These are phyloP conservation scores for Myopa testacea DNA, from an alignment of 2,888 invertebrate genomes.

Conservation along the genomic window DNA sequence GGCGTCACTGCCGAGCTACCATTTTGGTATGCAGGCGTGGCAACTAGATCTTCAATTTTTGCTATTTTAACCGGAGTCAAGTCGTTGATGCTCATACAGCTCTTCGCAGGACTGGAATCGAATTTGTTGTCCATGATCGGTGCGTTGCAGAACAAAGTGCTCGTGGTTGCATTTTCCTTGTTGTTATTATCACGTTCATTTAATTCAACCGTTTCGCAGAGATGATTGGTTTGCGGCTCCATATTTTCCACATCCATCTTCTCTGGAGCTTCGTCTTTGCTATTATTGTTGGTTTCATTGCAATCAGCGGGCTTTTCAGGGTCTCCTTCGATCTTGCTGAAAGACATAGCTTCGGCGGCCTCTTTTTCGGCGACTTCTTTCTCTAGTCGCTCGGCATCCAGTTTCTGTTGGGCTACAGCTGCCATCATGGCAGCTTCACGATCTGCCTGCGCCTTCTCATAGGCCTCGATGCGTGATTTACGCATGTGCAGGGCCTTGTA, in stretches of 20 bases:
- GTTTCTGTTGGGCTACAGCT: constrained; percentile 61
- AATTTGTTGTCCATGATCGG: constrained; percentile 20
- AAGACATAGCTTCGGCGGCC: constrained; percentile 41
- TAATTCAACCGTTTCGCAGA: constrained; percentile 45
- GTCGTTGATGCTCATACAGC: constrained; percentile 46
- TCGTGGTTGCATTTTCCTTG: constrained; percentile 24
- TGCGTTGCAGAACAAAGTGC: constrained; percentile 32
- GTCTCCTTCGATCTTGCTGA: neutral
- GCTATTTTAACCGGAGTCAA: constrained; percentile 48
- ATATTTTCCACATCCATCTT: constrained; percentile 60
- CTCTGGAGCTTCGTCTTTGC: constrained; percentile 48
- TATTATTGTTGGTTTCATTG: constrained; percentile 43
- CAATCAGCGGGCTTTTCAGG: constrained; percentile 5
- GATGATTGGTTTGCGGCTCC: constrained; percentile 28
- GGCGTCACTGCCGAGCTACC: constrained; percentile 48
- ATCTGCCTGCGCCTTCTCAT: constrained; percentile 71
- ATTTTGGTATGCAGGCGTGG: constrained; percentile 57
- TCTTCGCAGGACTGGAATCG: constrained; percentile 51
- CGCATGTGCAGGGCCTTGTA: constrained; percentile 78
- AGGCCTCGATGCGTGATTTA: constrained; percentile 80
- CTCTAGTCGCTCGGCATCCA: constrained; percentile 68
- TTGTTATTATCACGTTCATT: constrained; percentile 13
- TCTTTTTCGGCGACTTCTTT: constrained; percentile 51
- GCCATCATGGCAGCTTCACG: constrained; percentile 65
- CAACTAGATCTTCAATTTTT: constrained; percentile 46